Evolutionary conservation across 2,113 vertebrate species (phyloP).

Genomic region (Orcinus orca): DNA sequence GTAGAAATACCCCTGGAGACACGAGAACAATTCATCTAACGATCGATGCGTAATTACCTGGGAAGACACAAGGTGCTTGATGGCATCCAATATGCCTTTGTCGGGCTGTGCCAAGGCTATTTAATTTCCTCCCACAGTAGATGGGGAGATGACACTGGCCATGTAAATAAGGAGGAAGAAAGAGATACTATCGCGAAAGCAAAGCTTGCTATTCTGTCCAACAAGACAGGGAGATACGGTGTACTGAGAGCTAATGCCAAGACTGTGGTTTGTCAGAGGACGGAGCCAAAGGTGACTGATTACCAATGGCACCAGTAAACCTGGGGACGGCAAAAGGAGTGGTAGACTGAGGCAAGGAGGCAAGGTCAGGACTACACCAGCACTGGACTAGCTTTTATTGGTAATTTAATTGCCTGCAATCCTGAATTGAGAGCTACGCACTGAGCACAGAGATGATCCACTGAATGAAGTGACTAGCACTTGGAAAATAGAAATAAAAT

Average conservation of each 20-base stretch:
- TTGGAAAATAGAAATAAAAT: neutral
- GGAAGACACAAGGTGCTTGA: neutral
- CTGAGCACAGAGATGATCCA: neutral
- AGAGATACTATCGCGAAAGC: constrained; percentile 1
- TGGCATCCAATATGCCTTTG: constrained; percentile 34
- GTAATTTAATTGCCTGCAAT: neutral
- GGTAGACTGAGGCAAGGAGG: neutral
- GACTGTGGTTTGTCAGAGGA: neutral
- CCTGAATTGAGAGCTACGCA: neutral
- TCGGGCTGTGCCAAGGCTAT: neutral
- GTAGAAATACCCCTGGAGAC: neutral
- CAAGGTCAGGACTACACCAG: neutral
- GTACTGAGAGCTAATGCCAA: neutral
- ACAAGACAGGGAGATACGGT: neutral
- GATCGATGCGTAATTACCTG: constrained; percentile 32
- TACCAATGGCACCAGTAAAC: neutral
- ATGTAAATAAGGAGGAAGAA: constrained; percentile 40
- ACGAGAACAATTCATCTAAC: neutral
- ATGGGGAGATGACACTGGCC: neutral
- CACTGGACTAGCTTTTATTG: neutral
- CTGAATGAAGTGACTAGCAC: neutral
- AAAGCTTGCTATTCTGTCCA: neutral
- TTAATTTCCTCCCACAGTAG: constrained; percentile 56
- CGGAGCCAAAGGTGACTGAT: neutral
- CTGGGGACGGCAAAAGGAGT: neutral